Percentiles rank a stretch among this genome's conserved stretches.
Evolutionary conservation across 2,797 vertebrate species (phyloP).

Genomic region (Micrastur ruficollis): DNA sequence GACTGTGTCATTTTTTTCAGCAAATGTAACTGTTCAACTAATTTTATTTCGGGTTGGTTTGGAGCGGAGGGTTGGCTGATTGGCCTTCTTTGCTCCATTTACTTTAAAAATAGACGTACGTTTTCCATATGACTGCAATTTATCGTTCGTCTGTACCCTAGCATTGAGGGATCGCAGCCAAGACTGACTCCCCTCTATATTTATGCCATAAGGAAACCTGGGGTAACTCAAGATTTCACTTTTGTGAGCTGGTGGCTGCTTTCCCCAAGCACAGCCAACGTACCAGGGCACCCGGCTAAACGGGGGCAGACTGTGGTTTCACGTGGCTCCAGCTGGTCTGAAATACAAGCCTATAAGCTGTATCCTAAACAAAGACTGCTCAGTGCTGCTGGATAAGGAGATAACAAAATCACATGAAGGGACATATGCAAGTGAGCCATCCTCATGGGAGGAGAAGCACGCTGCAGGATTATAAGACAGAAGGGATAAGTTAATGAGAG

Average conservation of each 20-base stretch:
- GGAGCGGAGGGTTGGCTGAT: background rate
- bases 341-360: background rate
- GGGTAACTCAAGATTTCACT: background rate
- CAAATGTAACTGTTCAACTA: background rate
- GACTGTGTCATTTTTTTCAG: background rate
- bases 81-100: background rate
- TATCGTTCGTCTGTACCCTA: background rate
- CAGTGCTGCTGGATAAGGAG: background rate
- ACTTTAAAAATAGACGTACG: background rate
- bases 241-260: background rate
- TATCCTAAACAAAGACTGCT: background rate
- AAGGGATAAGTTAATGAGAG: background rate
- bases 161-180: background rate
- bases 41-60: background rate
- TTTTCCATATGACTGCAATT: background rate
- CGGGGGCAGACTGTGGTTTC: fast-evolving
- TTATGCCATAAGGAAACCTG: background rate
- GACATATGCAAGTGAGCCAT: background rate
- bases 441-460: background rate
- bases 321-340: background rate
- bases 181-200: background rate
- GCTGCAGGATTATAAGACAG: background rate
- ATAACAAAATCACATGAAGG: background rate
- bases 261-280: fast-evolving
- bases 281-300: background rate